These are phyloP conservation scores for Stegana nigrithorax DNA, from an alignment of 2,888 invertebrate species.

Conservation along the genomic window DNA sequence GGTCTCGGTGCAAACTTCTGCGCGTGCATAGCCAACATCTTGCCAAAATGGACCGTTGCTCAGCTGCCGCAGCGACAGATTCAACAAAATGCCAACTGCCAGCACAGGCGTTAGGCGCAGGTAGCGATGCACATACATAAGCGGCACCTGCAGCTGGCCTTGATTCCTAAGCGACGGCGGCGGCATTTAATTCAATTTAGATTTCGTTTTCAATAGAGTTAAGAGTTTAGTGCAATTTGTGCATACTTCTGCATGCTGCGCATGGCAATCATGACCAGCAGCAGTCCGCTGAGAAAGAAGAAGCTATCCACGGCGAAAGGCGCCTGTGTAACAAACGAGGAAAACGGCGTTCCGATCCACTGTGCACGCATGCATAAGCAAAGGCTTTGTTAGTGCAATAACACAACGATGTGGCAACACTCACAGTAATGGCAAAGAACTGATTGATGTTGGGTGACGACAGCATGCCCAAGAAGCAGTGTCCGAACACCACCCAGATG, in stretches of 20 bases:
- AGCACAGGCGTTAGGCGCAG: conserved; percentile 71
- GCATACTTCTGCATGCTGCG: conserved; percentile 52
- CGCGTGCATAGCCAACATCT: conserved; percentile 44
- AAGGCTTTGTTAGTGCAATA: background rate
- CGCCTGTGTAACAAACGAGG: conserved; percentile 62
- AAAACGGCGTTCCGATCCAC: conserved; percentile 50
- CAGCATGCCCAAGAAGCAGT: conserved; percentile 40
- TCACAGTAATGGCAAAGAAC: background rate
- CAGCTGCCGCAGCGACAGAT: conserved; percentile 69
- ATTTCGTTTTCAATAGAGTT: too few relatives aligned
- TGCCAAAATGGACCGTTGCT: conserved; percentile 71
- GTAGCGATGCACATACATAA: conserved; percentile 67
- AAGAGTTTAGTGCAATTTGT: too few relatives aligned
- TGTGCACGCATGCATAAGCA: too few relatives aligned
- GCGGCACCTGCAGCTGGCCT: conserved; percentile 56
- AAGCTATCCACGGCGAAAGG: conserved; percentile 74
- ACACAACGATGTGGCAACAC: background rate
- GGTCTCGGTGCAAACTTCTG: conserved; percentile 58
- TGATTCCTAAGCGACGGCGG: conserved; percentile 48
- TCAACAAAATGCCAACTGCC: conserved; percentile 69
- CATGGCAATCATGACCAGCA: conserved; percentile 65
- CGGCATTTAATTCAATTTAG: too few relatives aligned
- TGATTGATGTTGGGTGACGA: conserved; percentile 32
- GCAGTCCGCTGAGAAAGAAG: conserved; percentile 72
- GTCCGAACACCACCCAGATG: conserved; percentile 65